phyloP scores from a whole-genome alignment of 2,888 invertebrate species.

The Poecilobothrus nobilitatus region DNA sequence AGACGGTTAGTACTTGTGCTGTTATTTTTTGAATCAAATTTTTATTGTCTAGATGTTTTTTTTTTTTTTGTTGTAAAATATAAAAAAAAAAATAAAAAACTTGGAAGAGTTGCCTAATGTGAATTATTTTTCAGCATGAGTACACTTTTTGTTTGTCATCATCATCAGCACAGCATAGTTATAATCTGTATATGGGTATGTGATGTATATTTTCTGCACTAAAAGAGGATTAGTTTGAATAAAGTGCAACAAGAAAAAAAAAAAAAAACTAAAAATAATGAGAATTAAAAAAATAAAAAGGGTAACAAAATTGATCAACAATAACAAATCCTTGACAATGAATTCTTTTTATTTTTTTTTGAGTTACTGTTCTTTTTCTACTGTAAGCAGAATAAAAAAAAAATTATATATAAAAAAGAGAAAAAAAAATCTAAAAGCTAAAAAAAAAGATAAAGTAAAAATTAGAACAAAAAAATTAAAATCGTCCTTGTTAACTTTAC shows the following conservation, averaged over 20 bases:
- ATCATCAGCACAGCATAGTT: background rate
- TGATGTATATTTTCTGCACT: background rate
- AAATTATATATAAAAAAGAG: background rate
- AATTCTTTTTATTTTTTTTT: no score
- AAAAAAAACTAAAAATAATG: background rate
- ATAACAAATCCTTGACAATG: background rate
- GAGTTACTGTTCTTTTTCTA: no score
- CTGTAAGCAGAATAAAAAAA: background rate
- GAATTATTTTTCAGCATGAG: background rate
- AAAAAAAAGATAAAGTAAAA: background rate
- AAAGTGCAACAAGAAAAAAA: background rate
- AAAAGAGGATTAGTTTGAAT: background rate
- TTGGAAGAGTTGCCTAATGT: background rate
- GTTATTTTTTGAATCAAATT: no score
- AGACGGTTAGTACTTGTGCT: no score
- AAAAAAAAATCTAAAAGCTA: background rate
- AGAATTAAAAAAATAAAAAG: background rate
- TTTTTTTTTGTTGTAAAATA: no score
- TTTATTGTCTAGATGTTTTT: no score
- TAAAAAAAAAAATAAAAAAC: no score
- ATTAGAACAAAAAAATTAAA: background rate
- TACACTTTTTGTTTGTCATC: background rate
- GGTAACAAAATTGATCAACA: background rate
- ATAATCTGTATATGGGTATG: background rate
- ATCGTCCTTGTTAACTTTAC: constrained; percentile 3